Percentiles rank a stretch among this genome's conserved stretches.
Evolutionary conservation across 2,113 vertebrate species (phyloP).

Genomic region (Pomatostomus ruficeps): DNA sequence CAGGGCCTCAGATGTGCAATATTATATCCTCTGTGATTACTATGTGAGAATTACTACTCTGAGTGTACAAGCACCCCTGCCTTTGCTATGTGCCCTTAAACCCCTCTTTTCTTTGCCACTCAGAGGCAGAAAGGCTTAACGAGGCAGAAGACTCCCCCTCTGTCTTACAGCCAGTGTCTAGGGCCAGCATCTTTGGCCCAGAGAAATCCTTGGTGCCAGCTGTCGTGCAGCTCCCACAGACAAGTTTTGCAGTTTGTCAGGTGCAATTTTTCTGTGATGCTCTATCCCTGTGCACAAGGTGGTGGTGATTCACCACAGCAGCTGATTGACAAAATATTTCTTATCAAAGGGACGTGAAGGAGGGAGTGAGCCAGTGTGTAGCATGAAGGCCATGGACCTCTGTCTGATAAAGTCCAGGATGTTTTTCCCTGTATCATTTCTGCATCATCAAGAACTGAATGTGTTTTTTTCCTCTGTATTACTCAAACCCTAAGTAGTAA

Average conservation of each 20-base stretch:
- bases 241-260: background rate
- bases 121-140: background rate
- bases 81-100: background rate
- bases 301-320: background rate
- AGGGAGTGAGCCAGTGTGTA: background rate
- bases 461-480: background rate
- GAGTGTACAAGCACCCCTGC: background rate
- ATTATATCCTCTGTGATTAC: background rate
- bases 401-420: background rate
- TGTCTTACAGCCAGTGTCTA: background rate
- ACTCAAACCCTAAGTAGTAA: background rate
- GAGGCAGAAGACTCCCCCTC: background rate
- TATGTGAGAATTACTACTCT: background rate
- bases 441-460: background rate
- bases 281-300: background rate
- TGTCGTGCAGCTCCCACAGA: background rate
- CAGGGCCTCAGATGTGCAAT: background rate
- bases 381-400: background rate
- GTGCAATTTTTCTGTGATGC: background rate
- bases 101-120: background rate
- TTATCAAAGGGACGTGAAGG: background rate
- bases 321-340: background rate
- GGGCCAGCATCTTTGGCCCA: background rate
- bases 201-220: background rate
- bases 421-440: background rate